These are phyloP conservation scores for Eonycteris spelaea DNA, from an alignment of 2,113 vertebrate genomes.

Conservation along the genomic window DNA sequence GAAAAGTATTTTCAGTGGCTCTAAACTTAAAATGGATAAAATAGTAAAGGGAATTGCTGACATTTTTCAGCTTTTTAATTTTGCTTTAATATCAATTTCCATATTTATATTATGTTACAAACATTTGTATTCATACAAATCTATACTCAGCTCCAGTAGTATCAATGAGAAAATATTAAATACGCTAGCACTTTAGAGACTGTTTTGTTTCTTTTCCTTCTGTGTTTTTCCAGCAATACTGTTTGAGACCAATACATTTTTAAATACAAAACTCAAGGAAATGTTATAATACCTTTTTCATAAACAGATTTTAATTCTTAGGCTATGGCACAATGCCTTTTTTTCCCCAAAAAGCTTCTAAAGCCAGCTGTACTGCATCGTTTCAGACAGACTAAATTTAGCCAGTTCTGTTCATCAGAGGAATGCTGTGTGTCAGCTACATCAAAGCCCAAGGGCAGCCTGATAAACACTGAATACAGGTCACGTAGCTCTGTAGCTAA, in stretches of 20 bases:
- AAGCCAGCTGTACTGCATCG: constrained; percentile 82
- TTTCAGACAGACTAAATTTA: constrained; percentile 90
- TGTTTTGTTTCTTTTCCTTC: not conserved
- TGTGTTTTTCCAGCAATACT: not conserved
- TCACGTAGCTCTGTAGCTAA: constrained; percentile 90
- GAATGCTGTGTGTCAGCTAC: constrained; percentile 88
- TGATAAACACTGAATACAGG: constrained; percentile 89
- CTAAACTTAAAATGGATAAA: constrained; percentile 21
- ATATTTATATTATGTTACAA: not conserved
- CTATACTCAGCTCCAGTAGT: not conserved
- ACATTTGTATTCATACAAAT: constrained; percentile 11
- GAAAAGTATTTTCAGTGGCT: not conserved
- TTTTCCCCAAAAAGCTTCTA: constrained; percentile 78
- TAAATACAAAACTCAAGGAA: constrained; percentile 68
- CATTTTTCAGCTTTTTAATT: constrained; percentile 16
- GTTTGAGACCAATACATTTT: constrained; percentile 51
- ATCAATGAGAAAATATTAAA: constrained; percentile 47
- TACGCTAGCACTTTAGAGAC: not conserved
- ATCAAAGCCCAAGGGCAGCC: constrained; percentile 88
- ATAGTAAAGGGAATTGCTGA: not conserved
- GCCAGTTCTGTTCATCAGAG: constrained; percentile 88
- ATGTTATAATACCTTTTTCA: constrained; percentile 20
- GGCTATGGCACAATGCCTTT: constrained; percentile 77
- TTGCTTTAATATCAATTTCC: constrained; percentile 24
- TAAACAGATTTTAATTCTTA: constrained; percentile 73